Evolutionary conservation across 2,888 invertebrate species (phyloP).

Genomic region (Venusia cambrica): DNA sequence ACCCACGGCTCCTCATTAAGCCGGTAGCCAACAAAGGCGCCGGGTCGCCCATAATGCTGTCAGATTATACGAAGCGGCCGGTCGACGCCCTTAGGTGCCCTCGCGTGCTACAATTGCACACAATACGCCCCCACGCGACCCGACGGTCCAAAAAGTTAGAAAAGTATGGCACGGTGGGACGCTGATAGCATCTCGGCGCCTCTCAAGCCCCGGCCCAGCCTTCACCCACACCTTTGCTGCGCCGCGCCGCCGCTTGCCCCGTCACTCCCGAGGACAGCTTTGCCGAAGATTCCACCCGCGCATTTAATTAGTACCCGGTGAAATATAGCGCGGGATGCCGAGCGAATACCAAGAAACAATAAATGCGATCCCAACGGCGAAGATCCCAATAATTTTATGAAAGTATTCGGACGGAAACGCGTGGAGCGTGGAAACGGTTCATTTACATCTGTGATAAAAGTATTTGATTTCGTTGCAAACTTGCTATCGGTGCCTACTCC

Average conservation of each 20-base stretch:
- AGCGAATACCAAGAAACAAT: slow-evolving; percentile 65
- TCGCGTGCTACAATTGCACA: slow-evolving; percentile 76
- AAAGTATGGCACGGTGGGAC: slow-evolving; percentile 59
- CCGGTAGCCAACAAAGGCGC: slow-evolving; percentile 76
- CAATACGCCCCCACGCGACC: slow-evolving; percentile 71
- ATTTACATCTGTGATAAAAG: slow-evolving; percentile 53
- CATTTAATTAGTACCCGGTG: slow-evolving; percentile 70
- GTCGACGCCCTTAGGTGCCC: slow-evolving; percentile 73
- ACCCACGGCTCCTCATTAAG: slow-evolving; percentile 77
- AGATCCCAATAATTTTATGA: slow-evolving; percentile 64
- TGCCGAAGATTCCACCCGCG: slow-evolving; percentile 51
- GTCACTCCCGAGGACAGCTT: slow-evolving; percentile 50
- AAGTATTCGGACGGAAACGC: slow-evolving; percentile 42
- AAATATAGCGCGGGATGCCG: slow-evolving; percentile 63
- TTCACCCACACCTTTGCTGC: slow-evolving; percentile 46
- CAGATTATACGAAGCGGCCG: slow-evolving; percentile 67
- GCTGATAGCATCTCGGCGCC: slow-evolving; percentile 65
- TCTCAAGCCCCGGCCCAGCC: slow-evolving; percentile 35
- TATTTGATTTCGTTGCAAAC: slow-evolving; percentile 39
- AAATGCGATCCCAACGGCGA: slow-evolving; percentile 51
- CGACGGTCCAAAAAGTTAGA: slow-evolving; percentile 74
- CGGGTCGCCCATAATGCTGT: slow-evolving; percentile 71
- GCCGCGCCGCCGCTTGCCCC: slow-evolving; percentile 45
- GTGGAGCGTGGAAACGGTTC: slow-evolving; percentile 42
- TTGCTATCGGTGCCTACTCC: too few relatives aligned